Conservation (phyloP, 2,113 vertebrate species). For the Octodon degus region DNA sequence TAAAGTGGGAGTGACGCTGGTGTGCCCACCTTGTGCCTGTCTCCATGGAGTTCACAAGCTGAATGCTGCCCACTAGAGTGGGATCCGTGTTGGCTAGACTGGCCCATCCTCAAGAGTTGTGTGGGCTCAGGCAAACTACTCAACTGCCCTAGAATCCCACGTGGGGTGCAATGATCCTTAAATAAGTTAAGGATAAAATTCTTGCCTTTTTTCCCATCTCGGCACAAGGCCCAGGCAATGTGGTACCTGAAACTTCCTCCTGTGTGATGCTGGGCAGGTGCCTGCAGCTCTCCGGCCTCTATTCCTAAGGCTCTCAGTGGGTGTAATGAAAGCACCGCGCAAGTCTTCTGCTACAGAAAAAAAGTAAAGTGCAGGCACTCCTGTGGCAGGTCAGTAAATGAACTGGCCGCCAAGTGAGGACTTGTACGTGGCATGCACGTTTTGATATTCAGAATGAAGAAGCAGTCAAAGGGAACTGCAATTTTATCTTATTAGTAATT, state of each 20-base stretch:
- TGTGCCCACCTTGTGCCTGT: neutral
- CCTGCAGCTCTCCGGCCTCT: neutral
- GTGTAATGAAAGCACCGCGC: neutral
- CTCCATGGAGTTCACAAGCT: accelerated
- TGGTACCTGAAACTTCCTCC: neutral
- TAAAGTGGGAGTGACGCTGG: too few relatives aligned
- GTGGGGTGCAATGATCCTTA: neutral
- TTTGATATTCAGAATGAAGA: neutral
- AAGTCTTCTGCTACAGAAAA: neutral
- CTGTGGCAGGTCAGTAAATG: neutral
- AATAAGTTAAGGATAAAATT: neutral
- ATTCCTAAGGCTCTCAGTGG: neutral
- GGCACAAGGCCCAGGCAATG: too few relatives aligned
- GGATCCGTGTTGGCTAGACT: accelerated
- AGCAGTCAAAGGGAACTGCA: neutral
- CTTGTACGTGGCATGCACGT: neutral
- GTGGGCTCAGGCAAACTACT: neutral
- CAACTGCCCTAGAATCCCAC: neutral
- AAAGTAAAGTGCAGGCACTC: neutral
- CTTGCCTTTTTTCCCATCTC: neutral
- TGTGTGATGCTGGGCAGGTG: neutral
- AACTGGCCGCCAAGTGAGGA: neutral
- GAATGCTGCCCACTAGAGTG: neutral
- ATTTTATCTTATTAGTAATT: neutral
- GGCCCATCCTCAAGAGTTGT: neutral